Evolutionary conservation across 1,140 invertebrate species (phyloP), one percentile per base, ranked within the genome.

Genomic region (Muscidifurax raptorellus): DNA sequence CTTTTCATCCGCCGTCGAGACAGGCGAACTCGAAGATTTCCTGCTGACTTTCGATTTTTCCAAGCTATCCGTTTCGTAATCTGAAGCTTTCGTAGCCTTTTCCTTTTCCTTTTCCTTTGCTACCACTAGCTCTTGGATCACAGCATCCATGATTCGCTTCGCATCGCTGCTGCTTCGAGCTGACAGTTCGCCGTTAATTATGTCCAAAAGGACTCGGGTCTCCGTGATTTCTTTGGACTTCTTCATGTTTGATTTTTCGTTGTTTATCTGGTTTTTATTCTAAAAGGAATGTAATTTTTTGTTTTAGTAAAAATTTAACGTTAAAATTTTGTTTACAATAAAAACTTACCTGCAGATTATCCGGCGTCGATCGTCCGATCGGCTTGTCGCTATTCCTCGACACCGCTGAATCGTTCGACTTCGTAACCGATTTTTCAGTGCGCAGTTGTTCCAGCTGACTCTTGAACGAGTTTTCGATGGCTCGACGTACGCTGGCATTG

Each of bases 61-160:
- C 77, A 97, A 91, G 90, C 97, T 97, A 86, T 97, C 96, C 1
- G 96, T 95, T 88, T 97, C 96, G 86, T 96, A 97, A 82, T 96
- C 86, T 71, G 91, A 44, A 76, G 86, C 12, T 82, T 87, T 88
- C 0, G 36, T 36, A 28, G 83, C 22, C 22, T 84, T 93, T 32
- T 52, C 86, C 27, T 84, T 93, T 32, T 52, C 86, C 27, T 92
- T 84, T 0, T 91, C 92, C 76, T 94, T 92, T 0, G 91, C 90
- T 13, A 91, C 91, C 0, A 93, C 91, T 87, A 94, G 91, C 85
- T 94, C 94, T 30, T 92, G 92, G 30, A 94, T 94, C 7, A 94
- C 93, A 0, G 93, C 93, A 47, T 94, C 93, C 93, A 93, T 94
- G 25, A 94, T 91, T 22, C 89, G 89, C 82, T 93, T 93, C 0